Base-by-base conservation (phyloP, 2,113 vertebrate genomes). In the Ophthalmolycus amberensis region DNA sequence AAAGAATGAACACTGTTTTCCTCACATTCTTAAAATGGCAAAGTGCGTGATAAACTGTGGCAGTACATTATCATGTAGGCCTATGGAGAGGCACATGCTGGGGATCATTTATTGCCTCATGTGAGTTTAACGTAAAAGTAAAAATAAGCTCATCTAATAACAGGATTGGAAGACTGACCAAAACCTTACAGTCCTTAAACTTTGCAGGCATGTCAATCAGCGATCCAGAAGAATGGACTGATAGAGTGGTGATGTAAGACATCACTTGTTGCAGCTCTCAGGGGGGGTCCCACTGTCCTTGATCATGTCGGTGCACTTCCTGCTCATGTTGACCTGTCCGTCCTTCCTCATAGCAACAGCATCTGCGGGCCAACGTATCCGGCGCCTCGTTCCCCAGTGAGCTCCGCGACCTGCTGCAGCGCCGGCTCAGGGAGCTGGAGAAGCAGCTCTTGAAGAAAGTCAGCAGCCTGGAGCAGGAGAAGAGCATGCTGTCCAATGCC, bases 391-490 rank as follows among this genome's bases (percentile, higher is more conserved):
- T 99, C 86, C 97, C 98, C 10, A 85, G 86, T 0, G 98, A 99
- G 84, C 96, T 99, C 11, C 96, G 97, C 0, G 96, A 97, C 89
- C 95, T 97, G 90, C 97, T 99, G 11, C 98, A 99, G 85, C 94
- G 91, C 27, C 93, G 97, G 16, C 96, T 99, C 0, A 96, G 94
- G 1, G 97, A 98, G 68, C 94, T 99, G 89, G 97, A 99, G 90
- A 96, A 95, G 12, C 98, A 99, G 74, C 96, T 99, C 10, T 93
- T 98, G 14, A 96, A 91, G 93, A 99, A 98, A 90, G 98, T 99
- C 92, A 96, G 95, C 0, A 97, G 96, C 91, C 94, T 99, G 62
- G 97, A 99, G 93, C 96, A 96, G 38, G 97, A 99, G 89, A 99
- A 99, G 78, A 96, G 95, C 27, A 87, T 96, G 94, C 94, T 99